These are phyloP conservation scores for Hydropsyche tenuis DNA, from an alignment of 1,140 invertebrate species.

Conservation along the genomic window DNA sequence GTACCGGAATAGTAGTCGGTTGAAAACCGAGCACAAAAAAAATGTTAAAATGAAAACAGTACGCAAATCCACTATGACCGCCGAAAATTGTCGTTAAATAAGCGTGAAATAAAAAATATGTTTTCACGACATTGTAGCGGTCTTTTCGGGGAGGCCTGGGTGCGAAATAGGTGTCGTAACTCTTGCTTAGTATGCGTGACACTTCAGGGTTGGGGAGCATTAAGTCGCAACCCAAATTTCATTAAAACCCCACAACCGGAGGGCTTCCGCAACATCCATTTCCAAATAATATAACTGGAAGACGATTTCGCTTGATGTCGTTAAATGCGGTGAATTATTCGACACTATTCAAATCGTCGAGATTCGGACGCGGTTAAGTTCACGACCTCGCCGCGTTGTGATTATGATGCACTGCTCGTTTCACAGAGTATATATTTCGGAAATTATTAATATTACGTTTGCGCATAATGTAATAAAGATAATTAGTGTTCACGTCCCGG, in stretches of 20 bases:
- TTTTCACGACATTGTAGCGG: not conserved
- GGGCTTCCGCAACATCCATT: slow-evolving; percentile 28
- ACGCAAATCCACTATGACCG: not conserved
- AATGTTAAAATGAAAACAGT: too few species aligned
- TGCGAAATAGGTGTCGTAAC: slow-evolving; percentile 13
- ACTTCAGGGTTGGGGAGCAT: slow-evolving; percentile 10
- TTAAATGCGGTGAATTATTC: too few species aligned
- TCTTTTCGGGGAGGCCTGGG: not conserved
- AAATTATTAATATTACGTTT: too few species aligned
- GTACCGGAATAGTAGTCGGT: too few species aligned
- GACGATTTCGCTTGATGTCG: slow-evolving; percentile 1
- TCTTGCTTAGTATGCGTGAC: slow-evolving; percentile 25
- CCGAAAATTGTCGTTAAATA: slow-evolving; percentile 12
- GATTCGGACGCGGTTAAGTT: too few species aligned
- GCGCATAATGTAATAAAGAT: too few species aligned
- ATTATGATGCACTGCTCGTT: too few species aligned
- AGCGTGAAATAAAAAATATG: slow-evolving; percentile 16
- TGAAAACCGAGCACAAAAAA: too few species aligned
- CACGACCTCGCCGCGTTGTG: too few species aligned
- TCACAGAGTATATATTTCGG: too few species aligned
- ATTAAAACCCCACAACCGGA: slow-evolving; percentile 20
- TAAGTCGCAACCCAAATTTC: slow-evolving; percentile 31
- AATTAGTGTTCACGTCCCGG: too few species aligned
- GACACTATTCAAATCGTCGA: too few species aligned
- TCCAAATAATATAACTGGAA: slow-evolving; percentile 6